Evolutionary conservation across 2,888 invertebrate species (phyloP).

Genomic region (Horisme vitalbata): DNA sequence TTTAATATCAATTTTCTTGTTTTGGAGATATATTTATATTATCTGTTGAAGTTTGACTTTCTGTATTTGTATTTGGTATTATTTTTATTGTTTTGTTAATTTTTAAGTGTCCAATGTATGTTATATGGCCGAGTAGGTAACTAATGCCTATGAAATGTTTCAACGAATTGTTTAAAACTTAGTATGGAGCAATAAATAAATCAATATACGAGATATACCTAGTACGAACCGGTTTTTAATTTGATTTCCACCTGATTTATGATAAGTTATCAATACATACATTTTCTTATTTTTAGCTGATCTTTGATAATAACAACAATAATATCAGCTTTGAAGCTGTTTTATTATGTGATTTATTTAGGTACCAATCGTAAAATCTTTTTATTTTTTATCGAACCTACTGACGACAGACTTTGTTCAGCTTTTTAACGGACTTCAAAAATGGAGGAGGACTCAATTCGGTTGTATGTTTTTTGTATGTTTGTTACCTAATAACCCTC

Average conservation of each 20-base stretch:
- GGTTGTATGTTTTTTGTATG: too few species aligned
- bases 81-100: constrained; percentile 60
- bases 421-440: too few species aligned
- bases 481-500: too few species aligned
- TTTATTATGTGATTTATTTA: too few species aligned
- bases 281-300: too few species aligned
- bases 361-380: too few species aligned
- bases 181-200: constrained; percentile 78
- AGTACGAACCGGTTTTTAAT: constrained; percentile 26
- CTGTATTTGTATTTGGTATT: constrained; percentile 75
- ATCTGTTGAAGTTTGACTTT: constrained; percentile 73
- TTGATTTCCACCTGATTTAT: constrained; percentile 19
- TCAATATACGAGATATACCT: constrained; percentile 46
- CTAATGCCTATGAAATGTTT: constrained; percentile 52
- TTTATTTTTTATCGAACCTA: too few species aligned
- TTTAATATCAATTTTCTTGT: constrained; percentile 61
- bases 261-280: too few species aligned
- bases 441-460: too few species aligned
- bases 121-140: constrained; percentile 57
- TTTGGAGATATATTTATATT: constrained; percentile 70
- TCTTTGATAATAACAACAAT: too few species aligned
- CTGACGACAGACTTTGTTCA: too few species aligned
- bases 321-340: too few species aligned
- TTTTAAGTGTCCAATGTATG: constrained; percentile 59
- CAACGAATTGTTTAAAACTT: constrained; percentile 78